Base-by-base conservation (phyloP, 2,888 invertebrate species). In the Automeris io region DNA sequence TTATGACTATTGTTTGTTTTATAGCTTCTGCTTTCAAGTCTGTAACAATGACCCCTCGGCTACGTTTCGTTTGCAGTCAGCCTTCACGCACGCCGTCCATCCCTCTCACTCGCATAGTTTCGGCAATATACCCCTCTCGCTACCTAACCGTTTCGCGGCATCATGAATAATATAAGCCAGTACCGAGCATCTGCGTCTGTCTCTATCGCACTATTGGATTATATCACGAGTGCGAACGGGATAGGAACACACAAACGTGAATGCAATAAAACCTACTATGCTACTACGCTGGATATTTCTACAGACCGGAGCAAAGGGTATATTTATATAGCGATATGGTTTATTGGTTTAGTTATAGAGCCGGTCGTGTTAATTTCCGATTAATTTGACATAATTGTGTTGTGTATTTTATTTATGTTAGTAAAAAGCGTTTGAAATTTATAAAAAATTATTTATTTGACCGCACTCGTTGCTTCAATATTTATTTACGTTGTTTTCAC, bases 141-240 rank as follows among this genome's bases (percentile, higher is more conserved):
- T 36, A 22, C 21, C 34, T 18, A 16, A 24, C 18, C 11, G 29
- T 25, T 63, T 64, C 64, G 62, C 61, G 58, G 61, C 57, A 70
- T 67, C 71, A 73, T 79, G 72, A 79, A 80, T 78, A 79, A 80
- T 76, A 73, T 70, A 77, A 71, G 74, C 71, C 57, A 60, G 67
- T 60, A 61, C 62, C 57, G 61, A 61, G 62, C 61, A 59, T 53
- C 56, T 54, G 62, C 70, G 66, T 54, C 73, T 57, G 59, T 76
- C 77, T 67, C 70, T 40, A 63, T 81, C 71, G 39, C 38, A 46
- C 49, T 39, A 34, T 41, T 31, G 42, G 46, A 44, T 44, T 46
- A 47, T 46, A 34, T 41, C 41, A 40, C 45, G 49, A 37, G 69
- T 45, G 43, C 39, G 63, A 80, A 56, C 51, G 70, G 58, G 73